Base-by-base conservation (phyloP, 2,888 invertebrate species). In the Halocaridina rubra region DNA sequence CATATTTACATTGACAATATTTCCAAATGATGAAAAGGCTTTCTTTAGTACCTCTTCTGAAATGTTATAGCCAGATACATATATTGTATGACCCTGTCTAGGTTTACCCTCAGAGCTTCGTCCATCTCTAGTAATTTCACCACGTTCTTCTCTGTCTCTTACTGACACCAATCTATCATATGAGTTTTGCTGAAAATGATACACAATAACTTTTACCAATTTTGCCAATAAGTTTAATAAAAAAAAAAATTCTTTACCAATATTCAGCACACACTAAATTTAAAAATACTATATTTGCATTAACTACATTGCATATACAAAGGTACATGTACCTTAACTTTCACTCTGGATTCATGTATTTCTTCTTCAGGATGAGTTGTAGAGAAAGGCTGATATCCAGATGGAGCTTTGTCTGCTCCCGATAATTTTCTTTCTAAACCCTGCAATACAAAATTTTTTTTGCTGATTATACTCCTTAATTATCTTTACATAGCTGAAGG, bases 321-420 rank as follows among this genome's bases (percentile, higher is more conserved):
- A 1, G 7, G 8, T 4, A 16, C 19, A 64, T 76, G 64, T 30
- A 88, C 88, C 78, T 88, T 88, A 7, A 86, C 86, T 80, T 88
- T 86, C 5, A 84, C 74, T 19, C 86, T 79, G 2, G 88, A 88
- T 72, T 88, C 88, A 39, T 88, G 88, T n/a, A 88, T 86, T 29
- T 86, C 89, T 79, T 87, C 89, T 80, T 86, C 88, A 33, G 89
- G 90, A 76, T 95, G 95, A 2, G 95, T 95, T 0, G 97, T 95
- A 85, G 96, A 95, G 90, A 97, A 98, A 2, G 98, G 97, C 90
- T 97, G 97, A 91, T 97, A 98, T 0, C 96, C 95, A 39, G 95
- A 94, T 1, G 96, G 94, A 8, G 94, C 94, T 88, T 95, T 94
- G 82, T 94, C 94, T 89, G 94, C 94, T 30, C 88, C 89, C 53